These are phyloP conservation scores for Amyelois transitella DNA, from an alignment of 1,140 invertebrate genomes.

Conservation along the genomic window DNA sequence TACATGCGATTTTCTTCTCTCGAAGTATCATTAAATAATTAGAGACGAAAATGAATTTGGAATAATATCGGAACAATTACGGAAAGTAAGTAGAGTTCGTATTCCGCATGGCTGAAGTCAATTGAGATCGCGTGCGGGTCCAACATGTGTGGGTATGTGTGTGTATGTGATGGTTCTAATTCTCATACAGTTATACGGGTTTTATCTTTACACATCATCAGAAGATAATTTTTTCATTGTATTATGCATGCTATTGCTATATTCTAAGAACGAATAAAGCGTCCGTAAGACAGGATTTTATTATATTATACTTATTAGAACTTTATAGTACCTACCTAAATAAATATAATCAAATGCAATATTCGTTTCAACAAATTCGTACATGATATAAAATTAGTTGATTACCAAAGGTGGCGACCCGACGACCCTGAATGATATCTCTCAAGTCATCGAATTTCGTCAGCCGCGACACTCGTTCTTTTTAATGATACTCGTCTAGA, in stretches of 20 bases:
- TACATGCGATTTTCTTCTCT: slow-evolving; percentile 1
- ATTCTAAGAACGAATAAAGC: too few relatives aligned
- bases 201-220: too few relatives aligned
- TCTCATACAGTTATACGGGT: too few relatives aligned
- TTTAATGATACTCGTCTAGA: too few relatives aligned
- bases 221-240: too few relatives aligned
- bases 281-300: too few relatives aligned
- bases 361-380: background rate
- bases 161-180: too few relatives aligned
- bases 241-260: too few relatives aligned
- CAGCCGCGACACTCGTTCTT: background rate
- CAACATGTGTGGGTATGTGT: too few relatives aligned
- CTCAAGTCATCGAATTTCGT: background rate
- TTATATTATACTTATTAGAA: too few relatives aligned
- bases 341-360: too few relatives aligned
- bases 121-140: background rate
- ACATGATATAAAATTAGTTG: background rate
- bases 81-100: slow-evolving; percentile 13
- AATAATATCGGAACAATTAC: slow-evolving; percentile 22
- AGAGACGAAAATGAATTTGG: slow-evolving; percentile 9
- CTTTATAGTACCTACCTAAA: too few relatives aligned
- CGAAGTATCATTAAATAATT: slow-evolving; percentile 22
- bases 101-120: background rate
- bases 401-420: background rate
- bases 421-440: background rate